Evolutionary conservation across 2,888 invertebrate species (phyloP).

Genomic region (Morinoia aosen): DNA sequence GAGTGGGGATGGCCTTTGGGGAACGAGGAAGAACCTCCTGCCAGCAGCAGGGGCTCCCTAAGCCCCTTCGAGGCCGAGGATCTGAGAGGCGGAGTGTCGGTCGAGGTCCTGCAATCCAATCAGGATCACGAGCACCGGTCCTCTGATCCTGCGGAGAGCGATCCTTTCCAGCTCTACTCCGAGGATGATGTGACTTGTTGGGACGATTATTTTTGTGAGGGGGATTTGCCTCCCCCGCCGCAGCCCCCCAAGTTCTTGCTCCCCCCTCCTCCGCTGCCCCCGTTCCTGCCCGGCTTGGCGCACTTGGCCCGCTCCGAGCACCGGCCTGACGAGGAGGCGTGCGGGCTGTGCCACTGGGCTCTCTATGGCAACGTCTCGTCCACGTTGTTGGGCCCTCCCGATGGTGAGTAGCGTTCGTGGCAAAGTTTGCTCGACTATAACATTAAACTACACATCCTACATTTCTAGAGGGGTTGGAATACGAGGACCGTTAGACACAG

Average conservation of each 20-base stretch:
- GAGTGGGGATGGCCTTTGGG: neutral
- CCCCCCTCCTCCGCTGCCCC: constrained; percentile 4
- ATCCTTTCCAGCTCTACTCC: neutral
- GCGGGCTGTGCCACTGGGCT: neutral
- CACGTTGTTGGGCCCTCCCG: neutral
- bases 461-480: no score
- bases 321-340: neutral
- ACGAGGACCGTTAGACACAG: no score
- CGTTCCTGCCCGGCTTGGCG: neutral
- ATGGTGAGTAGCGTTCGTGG: neutral
- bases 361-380: neutral
- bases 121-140: neutral
- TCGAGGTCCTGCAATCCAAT: neutral
- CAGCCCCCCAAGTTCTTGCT: neutral
- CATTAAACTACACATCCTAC: no score
- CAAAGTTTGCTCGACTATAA: no score
- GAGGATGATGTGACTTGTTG: neutral
- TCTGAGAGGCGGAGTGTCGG: neutral
- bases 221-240: neutral
- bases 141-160: neutral
- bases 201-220: neutral
- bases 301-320: neutral
- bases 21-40: neutral
- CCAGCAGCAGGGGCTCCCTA: neutral
- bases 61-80: neutral